Conservation (phyloP, 2,113 vertebrate species). For the Galemys pyrenaicus region DNA sequence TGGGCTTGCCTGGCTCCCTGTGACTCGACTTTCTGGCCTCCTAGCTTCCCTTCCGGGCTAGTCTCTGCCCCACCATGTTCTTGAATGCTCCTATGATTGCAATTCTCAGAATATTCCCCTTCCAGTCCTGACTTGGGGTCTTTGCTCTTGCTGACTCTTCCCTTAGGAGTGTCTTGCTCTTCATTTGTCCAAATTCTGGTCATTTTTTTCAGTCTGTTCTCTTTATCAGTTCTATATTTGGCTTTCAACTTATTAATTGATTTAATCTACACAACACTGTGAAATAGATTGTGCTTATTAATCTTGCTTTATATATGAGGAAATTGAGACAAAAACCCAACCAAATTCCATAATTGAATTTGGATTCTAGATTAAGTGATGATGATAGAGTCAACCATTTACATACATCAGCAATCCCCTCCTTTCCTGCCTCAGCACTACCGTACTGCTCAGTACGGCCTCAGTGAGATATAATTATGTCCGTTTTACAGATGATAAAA, state of each 20-base stretch:
- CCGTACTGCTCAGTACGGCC: neutral
- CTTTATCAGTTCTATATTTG: too few species aligned
- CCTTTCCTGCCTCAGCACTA: neutral
- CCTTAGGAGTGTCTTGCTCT: neutral
- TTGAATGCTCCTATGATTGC: neutral
- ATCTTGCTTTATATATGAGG: neutral
- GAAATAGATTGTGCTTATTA: neutral
- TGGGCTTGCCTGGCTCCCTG: neutral
- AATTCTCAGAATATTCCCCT: neutral
- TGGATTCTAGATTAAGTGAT: neutral
- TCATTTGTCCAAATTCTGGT: neutral
- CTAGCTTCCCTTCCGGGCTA: fast-evolving
- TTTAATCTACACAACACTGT: neutral
- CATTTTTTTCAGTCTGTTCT: neutral
- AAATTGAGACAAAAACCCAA: neutral
- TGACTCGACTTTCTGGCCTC: neutral
- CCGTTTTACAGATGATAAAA: neutral
- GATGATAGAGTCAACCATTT: neutral
- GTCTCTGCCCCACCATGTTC: neutral
- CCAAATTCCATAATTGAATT: neutral
- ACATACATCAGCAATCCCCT: neutral
- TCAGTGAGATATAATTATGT: neutral
- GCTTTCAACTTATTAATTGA: neutral
- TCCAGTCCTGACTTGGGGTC: neutral
- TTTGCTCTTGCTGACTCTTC: neutral